Evolutionary conservation across 2,797 vertebrate genomes (phyloP).

Genomic region (Crenichthys baileyi): DNA sequence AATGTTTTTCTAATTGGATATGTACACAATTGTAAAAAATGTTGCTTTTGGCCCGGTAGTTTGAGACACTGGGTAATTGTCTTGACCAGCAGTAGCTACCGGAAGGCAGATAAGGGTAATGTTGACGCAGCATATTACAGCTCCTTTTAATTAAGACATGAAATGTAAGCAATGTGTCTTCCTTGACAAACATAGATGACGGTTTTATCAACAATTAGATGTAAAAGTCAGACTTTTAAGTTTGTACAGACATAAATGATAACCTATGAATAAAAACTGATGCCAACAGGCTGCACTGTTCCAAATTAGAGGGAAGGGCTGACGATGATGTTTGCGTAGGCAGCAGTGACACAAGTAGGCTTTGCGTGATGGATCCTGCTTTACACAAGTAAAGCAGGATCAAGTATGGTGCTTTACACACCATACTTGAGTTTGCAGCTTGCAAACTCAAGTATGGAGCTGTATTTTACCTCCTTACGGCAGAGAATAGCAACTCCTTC

Average conservation of each 20-base stretch:
- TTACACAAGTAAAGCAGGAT: too few species aligned
- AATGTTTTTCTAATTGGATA: slow-evolving; percentile 18
- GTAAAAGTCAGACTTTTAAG: not conserved
- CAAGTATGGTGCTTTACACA: too few species aligned
- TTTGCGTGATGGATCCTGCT: slow-evolving; percentile 32
- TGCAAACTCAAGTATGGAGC: slow-evolving; percentile 13
- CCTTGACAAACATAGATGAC: not conserved
- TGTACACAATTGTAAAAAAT: slow-evolving; percentile 14
- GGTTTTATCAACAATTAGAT: not conserved
- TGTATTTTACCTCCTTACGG: slow-evolving; percentile 42
- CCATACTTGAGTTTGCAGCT: too few species aligned
- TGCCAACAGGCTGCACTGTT: not conserved
- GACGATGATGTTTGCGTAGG: slow-evolving; percentile 25
- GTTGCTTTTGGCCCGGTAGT: slow-evolving; percentile 3
- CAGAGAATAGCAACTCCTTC: slow-evolving; percentile 8
- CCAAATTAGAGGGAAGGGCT: not conserved
- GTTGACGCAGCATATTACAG: slow-evolving; percentile 4
- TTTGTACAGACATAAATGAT: not conserved
- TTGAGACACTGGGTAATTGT: slow-evolving; percentile 19
- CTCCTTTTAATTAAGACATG: slow-evolving; percentile 17
- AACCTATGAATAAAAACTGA: not conserved
- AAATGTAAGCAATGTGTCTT: not conserved
- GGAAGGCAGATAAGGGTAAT: slow-evolving; percentile 15
- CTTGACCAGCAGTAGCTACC: not conserved
- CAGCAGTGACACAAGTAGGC: slow-evolving; percentile 24